Evolutionary conservation across 2,113 vertebrate genomes (phyloP).

Genomic region (Trochalopteron elliotii): DNA sequence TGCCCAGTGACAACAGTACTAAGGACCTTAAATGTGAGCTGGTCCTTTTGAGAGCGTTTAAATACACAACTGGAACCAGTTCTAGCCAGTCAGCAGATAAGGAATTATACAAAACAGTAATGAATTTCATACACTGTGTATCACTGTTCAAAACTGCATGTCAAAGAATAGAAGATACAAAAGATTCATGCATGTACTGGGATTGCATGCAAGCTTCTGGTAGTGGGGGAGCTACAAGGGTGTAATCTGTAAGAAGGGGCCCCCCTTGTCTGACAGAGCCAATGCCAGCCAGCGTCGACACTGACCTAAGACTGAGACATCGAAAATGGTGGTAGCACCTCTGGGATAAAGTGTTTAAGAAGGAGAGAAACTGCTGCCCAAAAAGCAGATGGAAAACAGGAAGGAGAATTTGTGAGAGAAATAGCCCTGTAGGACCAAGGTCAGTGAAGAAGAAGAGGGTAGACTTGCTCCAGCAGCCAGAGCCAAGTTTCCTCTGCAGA

Average conservation of each 20-base stretch:
- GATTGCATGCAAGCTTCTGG: neutral
- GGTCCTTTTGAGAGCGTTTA: neutral
- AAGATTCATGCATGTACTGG: accelerated
- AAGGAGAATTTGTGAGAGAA: neutral
- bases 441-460: neutral
- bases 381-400: neutral
- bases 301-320: accelerated
- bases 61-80: neutral
- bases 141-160: neutral
- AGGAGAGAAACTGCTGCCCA: neutral
- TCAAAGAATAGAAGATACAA: neutral
- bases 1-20: neutral
- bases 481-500: neutral
- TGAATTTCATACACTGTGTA: neutral
- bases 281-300: neutral
- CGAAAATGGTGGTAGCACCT: accelerated
- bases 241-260: neutral
- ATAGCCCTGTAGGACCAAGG: neutral
- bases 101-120: neutral
- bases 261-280: accelerated
- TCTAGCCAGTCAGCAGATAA: neutral
- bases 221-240: accelerated
- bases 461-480: accelerated
- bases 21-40: accelerated
- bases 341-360: neutral